A percentile compares a stretch with the other conserved stretches of the same genome.
phyloP scores from a whole-genome alignment of 1,140 invertebrate genomes.

The Platorchestia sp. region DNA sequence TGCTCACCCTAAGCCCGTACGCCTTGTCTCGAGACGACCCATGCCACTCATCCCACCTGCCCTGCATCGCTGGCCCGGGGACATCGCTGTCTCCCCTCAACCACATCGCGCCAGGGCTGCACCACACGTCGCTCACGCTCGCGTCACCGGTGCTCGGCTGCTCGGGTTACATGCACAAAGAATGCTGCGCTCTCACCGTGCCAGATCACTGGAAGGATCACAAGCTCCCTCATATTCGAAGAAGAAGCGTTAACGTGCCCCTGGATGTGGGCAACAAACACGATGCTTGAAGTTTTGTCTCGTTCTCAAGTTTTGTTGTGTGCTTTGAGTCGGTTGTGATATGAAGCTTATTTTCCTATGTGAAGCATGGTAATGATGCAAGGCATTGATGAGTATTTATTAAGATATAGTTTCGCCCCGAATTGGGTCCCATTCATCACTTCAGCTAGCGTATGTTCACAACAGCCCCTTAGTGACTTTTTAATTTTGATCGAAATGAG shows the following conservation, averaged over 20 bases:
- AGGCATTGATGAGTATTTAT: neutral
- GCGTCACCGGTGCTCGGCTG: conserved; percentile 19
- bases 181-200: conserved; percentile 14
- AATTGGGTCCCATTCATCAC: neutral
- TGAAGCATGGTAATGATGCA: neutral
- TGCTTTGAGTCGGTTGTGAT: neutral
- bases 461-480: neutral
- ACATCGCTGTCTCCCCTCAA: neutral
- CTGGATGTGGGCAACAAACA: conserved; percentile 10
- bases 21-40: neutral
- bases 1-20: neutral
- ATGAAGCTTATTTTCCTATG: neutral
- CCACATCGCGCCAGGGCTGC: conserved; percentile 33
- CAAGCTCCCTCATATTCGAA: conserved; percentile 13
- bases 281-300: neutral
- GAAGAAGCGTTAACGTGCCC: conserved; percentile 42
- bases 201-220: conserved; percentile 20
- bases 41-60: conserved; percentile 22
- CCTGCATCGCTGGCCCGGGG: neutral
- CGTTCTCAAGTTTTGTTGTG: neutral
- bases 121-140: conserved; percentile 33
- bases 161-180: conserved; percentile 26
- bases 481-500: neutral
- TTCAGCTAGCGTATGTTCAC: neutral
- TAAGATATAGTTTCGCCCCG: neutral